phyloP scores from a whole-genome alignment of 2,888 invertebrate species.

The Lypha dubia region DNA sequence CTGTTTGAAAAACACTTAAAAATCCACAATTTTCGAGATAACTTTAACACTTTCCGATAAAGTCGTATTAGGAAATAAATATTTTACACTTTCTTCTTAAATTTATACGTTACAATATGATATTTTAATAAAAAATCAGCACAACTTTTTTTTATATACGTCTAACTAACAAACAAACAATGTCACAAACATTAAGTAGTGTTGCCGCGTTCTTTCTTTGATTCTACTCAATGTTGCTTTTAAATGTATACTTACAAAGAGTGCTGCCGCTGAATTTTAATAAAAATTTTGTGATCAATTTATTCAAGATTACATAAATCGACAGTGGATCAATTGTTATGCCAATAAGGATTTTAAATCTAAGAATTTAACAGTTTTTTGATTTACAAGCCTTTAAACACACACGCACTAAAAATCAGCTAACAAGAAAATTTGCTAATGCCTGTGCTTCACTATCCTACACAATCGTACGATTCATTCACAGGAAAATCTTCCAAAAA shows the following conservation, averaged over 20 bases:
- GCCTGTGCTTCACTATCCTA: too few species aligned
- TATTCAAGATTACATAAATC: too few species aligned
- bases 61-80: neutral
- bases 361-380: too few species aligned
- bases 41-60: conserved; percentile 15
- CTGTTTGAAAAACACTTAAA: conserved; percentile 40
- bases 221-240: conserved; percentile 13
- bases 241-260: neutral
- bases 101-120: conserved; percentile 44
- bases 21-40: conserved; percentile 8
- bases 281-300: too few species aligned
- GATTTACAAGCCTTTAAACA: too few species aligned
- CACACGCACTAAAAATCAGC: too few species aligned
- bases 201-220: neutral
- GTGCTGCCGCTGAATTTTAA: neutral
- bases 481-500: too few species aligned
- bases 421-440: too few species aligned
- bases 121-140: conserved; percentile 57
- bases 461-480: too few species aligned
- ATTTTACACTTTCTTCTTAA: conserved; percentile 42
- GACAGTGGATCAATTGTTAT: too few species aligned
- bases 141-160: conserved; percentile 51
- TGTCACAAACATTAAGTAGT: conserved; percentile 38
- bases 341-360: too few species aligned
- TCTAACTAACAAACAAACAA: conserved; percentile 65